These are phyloP conservation scores for Choreutis nemorana DNA, from an alignment of 2,888 invertebrate genomes.

Conservation along the genomic window DNA sequence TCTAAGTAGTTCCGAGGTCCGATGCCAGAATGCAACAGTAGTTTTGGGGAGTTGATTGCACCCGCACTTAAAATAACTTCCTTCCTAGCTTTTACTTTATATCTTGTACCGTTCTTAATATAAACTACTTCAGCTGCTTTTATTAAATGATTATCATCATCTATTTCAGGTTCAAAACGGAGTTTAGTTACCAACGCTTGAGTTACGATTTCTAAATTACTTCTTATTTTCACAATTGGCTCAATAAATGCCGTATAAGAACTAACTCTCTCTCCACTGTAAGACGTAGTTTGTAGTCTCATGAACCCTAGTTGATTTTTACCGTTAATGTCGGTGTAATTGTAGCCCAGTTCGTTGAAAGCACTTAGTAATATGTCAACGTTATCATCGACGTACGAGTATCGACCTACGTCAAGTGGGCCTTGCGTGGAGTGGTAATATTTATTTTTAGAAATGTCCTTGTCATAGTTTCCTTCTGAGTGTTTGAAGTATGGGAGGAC, in stretches of 20 bases:
- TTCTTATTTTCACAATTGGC: conserved; percentile 40
- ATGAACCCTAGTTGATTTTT: conserved; percentile 51
- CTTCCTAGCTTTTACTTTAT: conserved; percentile 28
- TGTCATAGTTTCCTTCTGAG: conserved; percentile 57
- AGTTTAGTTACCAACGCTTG: conserved; percentile 52
- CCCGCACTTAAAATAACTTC: conserved; percentile 53
- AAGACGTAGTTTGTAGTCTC: conserved; percentile 53
- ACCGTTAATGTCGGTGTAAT: conserved; percentile 54
- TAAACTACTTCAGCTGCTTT: conserved; percentile 39
- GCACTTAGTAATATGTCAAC: conserved; percentile 49
- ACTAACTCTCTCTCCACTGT: conserved; percentile 54
- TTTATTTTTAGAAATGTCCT: conserved; percentile 49
- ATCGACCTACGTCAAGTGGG: conserved; percentile 50
- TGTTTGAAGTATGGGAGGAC: conserved; percentile 54
- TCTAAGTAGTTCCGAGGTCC: conserved; percentile 54
- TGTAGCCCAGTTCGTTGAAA: conserved; percentile 48
- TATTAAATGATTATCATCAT: too few relatives aligned
- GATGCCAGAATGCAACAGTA: conserved; percentile 54
- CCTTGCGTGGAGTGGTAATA: conserved; percentile 52
- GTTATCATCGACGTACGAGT: conserved; percentile 50
- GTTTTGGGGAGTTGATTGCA: conserved; percentile 48
- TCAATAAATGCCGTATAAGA: conserved; percentile 51
- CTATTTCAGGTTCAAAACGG: conserved; percentile 26
- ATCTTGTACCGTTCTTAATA: conserved; percentile 47
- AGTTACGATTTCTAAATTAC: conserved; percentile 39